Percentiles rank a stretch among this genome's conserved stretches.
Evolutionary conservation across 2,888 invertebrate species (phyloP).

Genomic region (Microchrysa polita): DNA sequence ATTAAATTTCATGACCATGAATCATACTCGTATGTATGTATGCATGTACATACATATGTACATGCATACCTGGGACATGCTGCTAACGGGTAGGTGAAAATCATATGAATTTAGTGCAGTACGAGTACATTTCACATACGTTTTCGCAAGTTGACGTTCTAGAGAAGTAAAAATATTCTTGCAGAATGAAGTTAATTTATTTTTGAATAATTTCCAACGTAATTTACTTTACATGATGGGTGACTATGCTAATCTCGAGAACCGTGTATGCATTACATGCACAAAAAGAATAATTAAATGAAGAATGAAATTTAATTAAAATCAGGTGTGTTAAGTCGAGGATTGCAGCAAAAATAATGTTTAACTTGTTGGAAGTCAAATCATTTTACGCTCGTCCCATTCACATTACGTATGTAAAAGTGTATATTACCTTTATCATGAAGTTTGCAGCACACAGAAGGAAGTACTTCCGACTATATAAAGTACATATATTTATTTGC

Average conservation of each 20-base stretch:
- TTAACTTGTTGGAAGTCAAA: no score
- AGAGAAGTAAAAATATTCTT: neutral
- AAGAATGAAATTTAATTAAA: neutral
- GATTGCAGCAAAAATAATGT: no score
- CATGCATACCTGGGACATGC: neutral
- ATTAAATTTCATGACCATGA: neutral
- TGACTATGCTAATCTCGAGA: neutral
- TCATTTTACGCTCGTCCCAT: no score
- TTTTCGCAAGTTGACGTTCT: constrained; percentile 6
- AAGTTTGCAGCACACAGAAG: no score
- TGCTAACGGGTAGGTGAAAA: neutral
- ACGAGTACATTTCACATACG: neutral
- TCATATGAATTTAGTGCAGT: constrained; percentile 7
- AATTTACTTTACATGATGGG: neutral
- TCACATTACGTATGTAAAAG: no score
- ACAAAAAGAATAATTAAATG: neutral
- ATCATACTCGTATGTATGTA: no score
- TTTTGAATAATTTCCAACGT: neutral
- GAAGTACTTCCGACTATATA: no score
- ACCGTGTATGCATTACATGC: neutral
- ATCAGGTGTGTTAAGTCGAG: no score
- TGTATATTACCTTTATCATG: no score
- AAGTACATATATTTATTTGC: no score
- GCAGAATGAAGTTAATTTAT: neutral
- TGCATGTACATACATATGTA: no score